These are phyloP conservation scores for Scortum barcoo DNA, from an alignment of 2,113 vertebrate genomes.

Conservation along the genomic window DNA sequence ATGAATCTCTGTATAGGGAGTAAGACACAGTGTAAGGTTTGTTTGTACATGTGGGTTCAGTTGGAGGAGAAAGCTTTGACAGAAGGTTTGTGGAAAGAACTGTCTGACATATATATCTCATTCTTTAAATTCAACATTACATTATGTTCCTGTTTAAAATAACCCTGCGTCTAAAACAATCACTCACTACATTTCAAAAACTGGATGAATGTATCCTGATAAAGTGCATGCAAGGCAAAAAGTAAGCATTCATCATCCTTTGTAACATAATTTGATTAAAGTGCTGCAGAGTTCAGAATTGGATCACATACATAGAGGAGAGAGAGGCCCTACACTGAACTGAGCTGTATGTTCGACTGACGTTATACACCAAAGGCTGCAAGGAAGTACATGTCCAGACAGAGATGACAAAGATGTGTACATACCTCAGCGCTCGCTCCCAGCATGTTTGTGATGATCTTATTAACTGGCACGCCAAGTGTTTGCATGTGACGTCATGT, in stretches of 20 bases:
- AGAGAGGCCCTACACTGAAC: background rate
- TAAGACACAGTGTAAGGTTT: constrained; percentile 44
- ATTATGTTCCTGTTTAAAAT: constrained; percentile 8
- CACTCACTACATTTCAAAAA: background rate
- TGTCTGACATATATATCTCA: constrained; percentile 1
- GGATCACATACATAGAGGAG: background rate
- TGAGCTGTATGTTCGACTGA: constrained; percentile 16
- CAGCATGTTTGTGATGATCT: constrained; percentile 7
- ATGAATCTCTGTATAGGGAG: constrained; percentile 12
- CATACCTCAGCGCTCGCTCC: constrained; percentile 28
- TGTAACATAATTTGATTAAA: background rate
- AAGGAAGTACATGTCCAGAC: constrained; percentile 34
- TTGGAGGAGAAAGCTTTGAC: constrained; percentile 28
- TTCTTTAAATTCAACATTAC: constrained; percentile 16
- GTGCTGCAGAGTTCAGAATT: background rate
- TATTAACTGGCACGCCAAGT: constrained; percentile 5
- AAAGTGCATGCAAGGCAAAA: constrained; percentile 9
- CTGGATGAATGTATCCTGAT: background rate
- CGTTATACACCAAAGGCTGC: background rate
- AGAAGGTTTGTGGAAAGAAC: constrained; percentile 22
- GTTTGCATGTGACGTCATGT: constrained; percentile 19
- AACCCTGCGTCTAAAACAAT: background rate
- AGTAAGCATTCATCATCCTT: background rate
- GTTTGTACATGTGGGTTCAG: constrained; percentile 51
- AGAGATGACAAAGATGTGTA: constrained; percentile 31